Evolutionary conservation across 2,888 invertebrate genomes (phyloP), one percentile per base, ranked within the genome.

Genomic region (Tetramorium bicarinatum): DNA sequence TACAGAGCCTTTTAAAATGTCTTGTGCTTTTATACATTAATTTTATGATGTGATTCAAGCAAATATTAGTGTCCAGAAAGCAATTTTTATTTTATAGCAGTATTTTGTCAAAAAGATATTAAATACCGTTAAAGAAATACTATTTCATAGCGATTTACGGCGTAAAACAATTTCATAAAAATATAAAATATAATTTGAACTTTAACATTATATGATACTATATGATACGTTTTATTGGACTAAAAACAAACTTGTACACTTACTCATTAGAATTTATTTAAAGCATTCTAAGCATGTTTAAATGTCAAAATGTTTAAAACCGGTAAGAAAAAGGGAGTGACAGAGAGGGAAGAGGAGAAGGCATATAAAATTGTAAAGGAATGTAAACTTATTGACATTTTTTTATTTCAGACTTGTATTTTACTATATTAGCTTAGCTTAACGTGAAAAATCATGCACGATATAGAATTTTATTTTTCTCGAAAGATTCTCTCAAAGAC

Each of bases 311-410:
- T 62, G 11, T 11, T 11, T 44, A 18, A 64, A 66, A 66, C 44
- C 44, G 18, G 44, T 66, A 25, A 47, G 41, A 44, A 44, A 44
- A 66, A 64, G 3, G 2, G 3, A n/a, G 2, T 29, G 59, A 21
- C 18, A 29, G 15, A 29, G 38, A 41, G 38, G 38, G n/a, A 64
- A 41, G 7, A 41, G 21, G 7, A 29, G 15, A 41, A 34, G 34
- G 9, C 18, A n/a, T 41, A 41, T 41, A 64, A 61, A 64, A 41
- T 64, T 64, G 15, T 47, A 18, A 25, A 66, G 25, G 44, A 66
- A 25, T 66, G 44, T 66, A 66, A 66, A 44, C 25, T 44, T 25
- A 47, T 66, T 66, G 44, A 47, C 44, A 44, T 47, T 66, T 3
- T 15, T 66, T 1, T 44, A 15, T 18, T 47, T 66, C 11, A 21